Percentiles rank a stretch among this genome's conserved stretches.
phyloP scores from a whole-genome alignment of 1,140 invertebrate genomes.

The Zaprionus gabonicus region DNA sequence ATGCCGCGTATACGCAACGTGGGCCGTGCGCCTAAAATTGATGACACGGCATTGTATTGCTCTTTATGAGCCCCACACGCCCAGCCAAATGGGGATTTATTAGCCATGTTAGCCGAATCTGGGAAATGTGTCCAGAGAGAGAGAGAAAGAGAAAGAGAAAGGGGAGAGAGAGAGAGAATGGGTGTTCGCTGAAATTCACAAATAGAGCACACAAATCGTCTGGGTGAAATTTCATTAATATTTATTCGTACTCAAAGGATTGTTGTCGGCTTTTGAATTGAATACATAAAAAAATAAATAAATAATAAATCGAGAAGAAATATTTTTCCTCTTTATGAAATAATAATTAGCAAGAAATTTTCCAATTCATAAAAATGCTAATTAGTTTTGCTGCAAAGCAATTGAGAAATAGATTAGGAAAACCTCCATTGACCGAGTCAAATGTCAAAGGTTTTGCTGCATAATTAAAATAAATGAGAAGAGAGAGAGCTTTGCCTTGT shows the following conservation, averaged over 20 bases:
- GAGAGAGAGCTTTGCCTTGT: constrained; percentile 22
- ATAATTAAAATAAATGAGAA: constrained; percentile 60
- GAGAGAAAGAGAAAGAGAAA: neutral
- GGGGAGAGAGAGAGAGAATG: neutral
- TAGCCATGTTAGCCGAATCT: constrained; percentile 1
- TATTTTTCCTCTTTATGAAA: neutral
- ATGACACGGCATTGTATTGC: constrained; percentile 14
- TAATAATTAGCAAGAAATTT: neutral
- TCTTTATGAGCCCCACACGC: constrained; percentile 20
- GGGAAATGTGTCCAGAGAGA: neutral
- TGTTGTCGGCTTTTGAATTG: neutral
- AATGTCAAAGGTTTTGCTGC: neutral
- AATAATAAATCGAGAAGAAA: no score
- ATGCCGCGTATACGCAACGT: constrained; percentile 27
- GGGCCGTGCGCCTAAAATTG: constrained; percentile 27
- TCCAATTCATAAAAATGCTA: neutral
- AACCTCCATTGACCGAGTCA: neutral
- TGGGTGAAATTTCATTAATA: neutral
- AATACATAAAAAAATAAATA: neutral
- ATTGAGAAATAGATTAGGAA: neutral
- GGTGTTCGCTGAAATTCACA: neutral
- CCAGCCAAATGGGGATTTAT: constrained; percentile 45
- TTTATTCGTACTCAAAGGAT: neutral
- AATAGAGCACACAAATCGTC: neutral
- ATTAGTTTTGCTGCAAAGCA: neutral